Percentiles rank a stretch among this genome's conserved stretches.
phyloP scores from a whole-genome alignment of 1,140 invertebrate genomes.

The Cydia splendana region DNA sequence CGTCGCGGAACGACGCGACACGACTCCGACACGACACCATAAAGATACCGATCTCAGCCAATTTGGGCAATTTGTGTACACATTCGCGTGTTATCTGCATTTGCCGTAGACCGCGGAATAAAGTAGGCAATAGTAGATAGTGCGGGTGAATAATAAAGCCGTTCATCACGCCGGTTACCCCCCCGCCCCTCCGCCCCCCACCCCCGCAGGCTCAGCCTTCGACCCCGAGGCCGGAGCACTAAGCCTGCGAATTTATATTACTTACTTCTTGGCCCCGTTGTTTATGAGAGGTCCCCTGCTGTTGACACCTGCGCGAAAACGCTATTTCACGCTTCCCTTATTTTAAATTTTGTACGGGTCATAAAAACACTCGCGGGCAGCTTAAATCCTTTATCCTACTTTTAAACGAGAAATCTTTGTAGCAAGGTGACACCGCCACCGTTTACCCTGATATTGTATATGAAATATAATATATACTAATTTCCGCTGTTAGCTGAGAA shows the following conservation, averaged over 20 bases:
- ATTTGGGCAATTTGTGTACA: conserved; percentile 6
- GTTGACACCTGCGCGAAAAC: conserved; percentile 12
- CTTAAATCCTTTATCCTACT: not conserved
- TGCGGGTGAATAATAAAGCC: conserved; percentile 31
- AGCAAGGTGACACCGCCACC: not conserved
- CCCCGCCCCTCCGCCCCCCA: not conserved
- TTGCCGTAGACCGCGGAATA: conserved; percentile 12
- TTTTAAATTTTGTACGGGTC: not conserved
- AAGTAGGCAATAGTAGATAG: conserved; percentile 23
- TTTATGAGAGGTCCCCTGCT: conserved; percentile 12
- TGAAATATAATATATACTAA: not conserved
- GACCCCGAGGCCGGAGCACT: not conserved
- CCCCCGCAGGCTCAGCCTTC: not conserved
- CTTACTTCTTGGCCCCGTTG: conserved; percentile 21
- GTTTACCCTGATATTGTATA: not conserved
- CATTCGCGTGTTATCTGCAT: not conserved
- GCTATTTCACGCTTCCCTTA: not conserved
- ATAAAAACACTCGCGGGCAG: not conserved
- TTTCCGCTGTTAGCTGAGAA: not conserved
- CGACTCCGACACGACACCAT: conserved; percentile 8
- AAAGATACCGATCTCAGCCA: conserved; percentile 2
- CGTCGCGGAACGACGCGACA: not conserved
- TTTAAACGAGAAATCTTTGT: not conserved
- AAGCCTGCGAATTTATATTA: conserved; percentile 24
- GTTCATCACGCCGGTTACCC: conserved; percentile 25